A percentile compares a stretch with the other conserved stretches of the same genome.
phyloP scores from a whole-genome alignment of 2,888 invertebrate species.

The Hyppa rectilinea region DNA sequence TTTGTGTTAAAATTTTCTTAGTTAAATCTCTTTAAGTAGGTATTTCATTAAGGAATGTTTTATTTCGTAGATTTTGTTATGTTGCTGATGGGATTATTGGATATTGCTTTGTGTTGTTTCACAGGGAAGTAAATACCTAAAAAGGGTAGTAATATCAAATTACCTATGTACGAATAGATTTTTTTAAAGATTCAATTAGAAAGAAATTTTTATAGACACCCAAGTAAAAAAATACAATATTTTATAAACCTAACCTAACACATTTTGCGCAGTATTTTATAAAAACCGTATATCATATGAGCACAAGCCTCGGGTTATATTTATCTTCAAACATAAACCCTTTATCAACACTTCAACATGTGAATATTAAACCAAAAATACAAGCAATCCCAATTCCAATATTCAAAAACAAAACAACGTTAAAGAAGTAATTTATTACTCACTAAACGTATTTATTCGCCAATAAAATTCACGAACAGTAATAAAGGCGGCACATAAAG shows the following conservation, averaged over 20 bases:
- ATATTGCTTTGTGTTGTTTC: neutral
- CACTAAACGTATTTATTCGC: conserved; percentile 59
- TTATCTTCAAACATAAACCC: neutral
- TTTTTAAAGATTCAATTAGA: neutral
- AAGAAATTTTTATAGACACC: neutral
- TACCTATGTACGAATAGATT: neutral
- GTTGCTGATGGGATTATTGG: neutral
- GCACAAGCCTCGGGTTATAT: neutral
- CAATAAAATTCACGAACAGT: conserved; percentile 57
- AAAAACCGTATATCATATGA: neutral
- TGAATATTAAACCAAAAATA: conserved; percentile 13
- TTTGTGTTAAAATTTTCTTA: conserved; percentile 14
- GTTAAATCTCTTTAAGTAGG: neutral
- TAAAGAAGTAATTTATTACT: conserved; percentile 62
- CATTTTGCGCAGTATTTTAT: neutral
- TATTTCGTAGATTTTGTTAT: too few species aligned
- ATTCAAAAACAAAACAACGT: conserved; percentile 43
- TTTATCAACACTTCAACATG: conserved; percentile 10
- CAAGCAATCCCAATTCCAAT: conserved; percentile 41
- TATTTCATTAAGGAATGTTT: neutral
- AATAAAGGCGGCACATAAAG: conserved; percentile 61
- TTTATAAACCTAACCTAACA: neutral
- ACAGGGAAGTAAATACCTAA: neutral
- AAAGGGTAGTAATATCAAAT: neutral
- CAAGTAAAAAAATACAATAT: too few species aligned